Percentiles rank a stretch among this genome's conserved stretches.
phyloP scores from a whole-genome alignment of 2,888 invertebrate species.

The Caenorhabditis imperialis region DNA sequence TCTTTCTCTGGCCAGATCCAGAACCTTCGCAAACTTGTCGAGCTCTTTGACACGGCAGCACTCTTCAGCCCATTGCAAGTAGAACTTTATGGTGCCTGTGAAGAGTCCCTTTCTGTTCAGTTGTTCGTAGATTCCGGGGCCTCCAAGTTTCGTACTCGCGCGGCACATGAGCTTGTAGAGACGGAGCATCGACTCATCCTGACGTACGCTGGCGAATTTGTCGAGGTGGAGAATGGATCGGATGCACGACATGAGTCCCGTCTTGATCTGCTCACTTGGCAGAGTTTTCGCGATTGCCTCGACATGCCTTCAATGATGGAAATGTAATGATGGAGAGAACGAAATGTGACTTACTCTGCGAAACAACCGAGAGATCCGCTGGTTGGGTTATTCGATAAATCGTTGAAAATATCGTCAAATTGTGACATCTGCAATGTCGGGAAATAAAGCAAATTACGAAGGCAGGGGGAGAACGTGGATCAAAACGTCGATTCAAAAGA shows the following conservation, averaged over 20 bases:
- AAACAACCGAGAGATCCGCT: conserved; percentile 5
- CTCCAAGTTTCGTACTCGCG: conserved; percentile 56
- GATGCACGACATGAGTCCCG: conserved; percentile 9
- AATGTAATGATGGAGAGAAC: neutral
- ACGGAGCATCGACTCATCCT: conserved; percentile 34
- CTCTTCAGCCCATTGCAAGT: conserved; percentile 60
- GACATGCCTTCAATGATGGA: conserved; percentile 17
- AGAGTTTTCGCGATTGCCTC: conserved; percentile 24
- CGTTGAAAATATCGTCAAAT: too few species aligned
- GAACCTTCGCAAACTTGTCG: conserved; percentile 22
- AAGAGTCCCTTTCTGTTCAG: conserved; percentile 58
- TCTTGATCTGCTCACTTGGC: conserved; percentile 15
- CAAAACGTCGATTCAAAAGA: too few species aligned
- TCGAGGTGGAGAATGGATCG: conserved; percentile 1
- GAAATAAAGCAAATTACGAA: too few species aligned
- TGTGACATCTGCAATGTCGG: too few species aligned
- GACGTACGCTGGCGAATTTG: conserved; percentile 13
- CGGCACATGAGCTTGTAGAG: conserved; percentile 58
- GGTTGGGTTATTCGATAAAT: conserved; percentile 16
- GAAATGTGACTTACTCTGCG: conserved; percentile 16
- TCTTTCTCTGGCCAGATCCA: conserved; percentile 18
- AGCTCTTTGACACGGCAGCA: conserved; percentile 40
- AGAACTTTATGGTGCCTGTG: conserved; percentile 51
- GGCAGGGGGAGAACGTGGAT: too few species aligned
- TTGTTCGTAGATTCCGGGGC: conserved; percentile 58